These are phyloP conservation scores for Zalophus californianus DNA, from an alignment of 2,797 vertebrate genomes.

Conservation along the genomic window DNA sequence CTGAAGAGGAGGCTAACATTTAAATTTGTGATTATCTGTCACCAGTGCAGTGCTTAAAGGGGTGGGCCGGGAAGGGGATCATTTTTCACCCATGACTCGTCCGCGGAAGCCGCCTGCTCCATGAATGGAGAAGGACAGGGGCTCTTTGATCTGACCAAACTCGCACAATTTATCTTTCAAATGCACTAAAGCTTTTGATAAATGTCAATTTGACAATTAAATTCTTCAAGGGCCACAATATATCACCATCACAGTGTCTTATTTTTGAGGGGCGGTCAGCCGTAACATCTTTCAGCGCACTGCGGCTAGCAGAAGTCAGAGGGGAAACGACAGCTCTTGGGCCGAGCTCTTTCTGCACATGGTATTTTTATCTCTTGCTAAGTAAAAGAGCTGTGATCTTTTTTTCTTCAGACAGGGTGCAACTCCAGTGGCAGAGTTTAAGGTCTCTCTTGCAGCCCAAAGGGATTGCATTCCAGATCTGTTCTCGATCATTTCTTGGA, in stretches of 20 bases:
- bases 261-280: slow-evolving; percentile 70
- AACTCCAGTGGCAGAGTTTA: background rate
- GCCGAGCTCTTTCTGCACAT: background rate
- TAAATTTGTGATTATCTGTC: slow-evolving; percentile 88
- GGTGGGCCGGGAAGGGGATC: slow-evolving; percentile 58
- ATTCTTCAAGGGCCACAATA: slow-evolving; percentile 81
- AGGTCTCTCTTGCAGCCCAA: background rate
- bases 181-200: slow-evolving; percentile 87
- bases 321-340: slow-evolving; percentile 51
- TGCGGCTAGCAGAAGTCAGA: background rate
- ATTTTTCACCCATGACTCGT: slow-evolving; percentile 87
- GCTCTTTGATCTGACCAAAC: slow-evolving; percentile 85
- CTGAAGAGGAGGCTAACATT: slow-evolving; percentile 85
- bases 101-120: slow-evolving; percentile 73
- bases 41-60: slow-evolving; percentile 78
- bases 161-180: slow-evolving; percentile 86
- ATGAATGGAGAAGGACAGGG: slow-evolving; percentile 73
- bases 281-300: slow-evolving; percentile 67
- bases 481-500: slow-evolving; percentile 11
- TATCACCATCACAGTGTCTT: slow-evolving; percentile 74
- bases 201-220: slow-evolving; percentile 85
- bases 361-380: slow-evolving; percentile 61
- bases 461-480: background rate
- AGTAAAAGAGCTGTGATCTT: slow-evolving; percentile 54
- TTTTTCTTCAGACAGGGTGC: background rate